A percentile compares a stretch with the other conserved stretches of the same genome.
Evolutionary conservation across 2,113 vertebrate genomes (phyloP).

Genomic region (Sinocyclocheilus anshuiensis): DNA sequence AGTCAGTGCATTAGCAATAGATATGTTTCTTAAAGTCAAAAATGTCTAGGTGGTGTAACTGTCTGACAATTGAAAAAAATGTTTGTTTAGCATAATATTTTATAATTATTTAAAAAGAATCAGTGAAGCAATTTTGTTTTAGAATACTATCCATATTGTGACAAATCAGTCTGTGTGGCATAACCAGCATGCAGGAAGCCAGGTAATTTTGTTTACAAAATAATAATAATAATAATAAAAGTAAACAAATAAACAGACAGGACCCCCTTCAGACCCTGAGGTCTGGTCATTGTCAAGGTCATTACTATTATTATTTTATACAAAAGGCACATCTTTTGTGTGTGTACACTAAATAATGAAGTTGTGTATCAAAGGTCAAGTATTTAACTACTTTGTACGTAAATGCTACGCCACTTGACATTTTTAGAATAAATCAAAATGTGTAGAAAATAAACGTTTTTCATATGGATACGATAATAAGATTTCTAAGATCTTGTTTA

Average conservation of each 20-base stretch:
- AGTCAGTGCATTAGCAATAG: background rate
- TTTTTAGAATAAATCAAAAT: too few species aligned
- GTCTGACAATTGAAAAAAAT: too few species aligned
- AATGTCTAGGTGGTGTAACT: background rate
- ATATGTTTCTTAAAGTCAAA: background rate
- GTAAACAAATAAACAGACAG: background rate
- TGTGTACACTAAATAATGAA: background rate
- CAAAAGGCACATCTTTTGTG: background rate
- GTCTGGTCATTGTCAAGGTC: background rate
- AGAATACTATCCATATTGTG: too few species aligned
- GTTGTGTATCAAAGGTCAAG: too few species aligned
- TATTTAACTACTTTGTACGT: too few species aligned
- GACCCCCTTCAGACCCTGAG: background rate
- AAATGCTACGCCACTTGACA: too few species aligned
- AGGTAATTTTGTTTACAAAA: background rate
- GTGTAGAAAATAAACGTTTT: too few species aligned
- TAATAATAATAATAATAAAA: background rate
- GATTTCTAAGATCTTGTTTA: too few species aligned
- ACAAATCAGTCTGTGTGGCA: background rate
- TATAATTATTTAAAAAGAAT: too few species aligned
- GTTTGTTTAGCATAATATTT: too few species aligned
- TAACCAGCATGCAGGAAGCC: background rate
- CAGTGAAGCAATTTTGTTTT: too few species aligned
- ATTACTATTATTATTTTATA: background rate
- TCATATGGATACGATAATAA: too few species aligned